Percentiles rank a stretch among this genome's conserved stretches.
Evolutionary conservation across 2,888 invertebrate species (phyloP).

Genomic region (Morpho achilles): DNA sequence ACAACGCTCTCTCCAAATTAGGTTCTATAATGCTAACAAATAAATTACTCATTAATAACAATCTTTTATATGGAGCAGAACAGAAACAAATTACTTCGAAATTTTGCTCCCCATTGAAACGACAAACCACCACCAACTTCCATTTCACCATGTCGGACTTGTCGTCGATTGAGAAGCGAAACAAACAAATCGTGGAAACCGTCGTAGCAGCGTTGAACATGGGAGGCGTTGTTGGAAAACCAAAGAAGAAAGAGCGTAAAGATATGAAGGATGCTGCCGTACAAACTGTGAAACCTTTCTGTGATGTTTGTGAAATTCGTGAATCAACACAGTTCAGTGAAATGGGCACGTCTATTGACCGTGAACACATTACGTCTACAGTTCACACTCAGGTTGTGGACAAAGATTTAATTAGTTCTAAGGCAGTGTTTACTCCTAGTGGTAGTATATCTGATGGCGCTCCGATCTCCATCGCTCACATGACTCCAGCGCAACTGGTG

Average conservation of each 20-base stretch:
- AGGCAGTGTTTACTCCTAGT: constrained; percentile 59
- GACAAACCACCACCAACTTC: constrained; percentile 54
- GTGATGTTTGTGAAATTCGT: constrained; percentile 65
- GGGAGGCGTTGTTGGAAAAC: constrained; percentile 47
- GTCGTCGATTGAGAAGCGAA: constrained; percentile 44
- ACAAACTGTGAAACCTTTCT: constrained; percentile 58
- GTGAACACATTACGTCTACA: constrained; percentile 47
- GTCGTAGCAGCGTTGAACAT: constrained; percentile 55
- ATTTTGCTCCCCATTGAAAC: constrained; percentile 67
- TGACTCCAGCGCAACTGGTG: constrained; percentile 70
- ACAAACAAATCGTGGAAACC: constrained; percentile 61
- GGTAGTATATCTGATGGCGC: constrained; percentile 53
- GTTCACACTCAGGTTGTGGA: constrained; percentile 69
- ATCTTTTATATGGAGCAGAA: constrained; percentile 36
- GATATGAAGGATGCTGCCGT: constrained; percentile 58
- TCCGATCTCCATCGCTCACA: constrained; percentile 64
- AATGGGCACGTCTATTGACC: constrained; percentile 44
- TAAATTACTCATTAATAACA: constrained; percentile 51
- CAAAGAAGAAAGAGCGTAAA: constrained; percentile 48
- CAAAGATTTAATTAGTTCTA: constrained; percentile 61
- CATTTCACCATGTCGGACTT: constrained; percentile 50
- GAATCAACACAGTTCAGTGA: constrained; percentile 45
- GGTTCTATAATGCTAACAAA: constrained; percentile 52
- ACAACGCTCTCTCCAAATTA: constrained; percentile 52
- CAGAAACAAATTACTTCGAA: constrained; percentile 46